Conservation (phyloP, 2,888 invertebrate genomes). For the Hyposoter dolosus region DNA sequence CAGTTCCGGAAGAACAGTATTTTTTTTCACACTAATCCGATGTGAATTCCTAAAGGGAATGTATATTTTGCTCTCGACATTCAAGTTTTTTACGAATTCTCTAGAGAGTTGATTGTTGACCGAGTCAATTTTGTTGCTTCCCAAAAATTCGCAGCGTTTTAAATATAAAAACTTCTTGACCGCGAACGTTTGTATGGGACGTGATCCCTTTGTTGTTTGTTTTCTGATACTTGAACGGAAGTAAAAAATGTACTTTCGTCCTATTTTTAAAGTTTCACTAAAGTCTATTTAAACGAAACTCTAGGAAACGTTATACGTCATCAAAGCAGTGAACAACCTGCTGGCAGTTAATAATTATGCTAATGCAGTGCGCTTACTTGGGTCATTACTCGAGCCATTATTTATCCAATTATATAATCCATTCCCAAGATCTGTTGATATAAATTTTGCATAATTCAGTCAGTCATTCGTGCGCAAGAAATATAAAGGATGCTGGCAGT, state of each 20-base stretch:
- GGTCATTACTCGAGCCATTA: slow-evolving; percentile 38
- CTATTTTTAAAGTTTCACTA: not conserved
- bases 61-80: not conserved
- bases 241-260: no score
- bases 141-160: not conserved
- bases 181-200: not conserved
- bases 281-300: not conserved
- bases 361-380: slow-evolving; percentile 16
- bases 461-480: not conserved
- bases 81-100: not conserved
- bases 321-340: not conserved
- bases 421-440: slow-evolving; percentile 26
- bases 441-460: slow-evolving; percentile 36
- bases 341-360: slow-evolving; percentile 47
- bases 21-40: not conserved
- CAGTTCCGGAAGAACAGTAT: not conserved
- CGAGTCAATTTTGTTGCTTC: not conserved
- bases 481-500: slow-evolving; percentile 13
- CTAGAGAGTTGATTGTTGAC: not conserved
- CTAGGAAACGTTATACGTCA: slow-evolving; percentile 7
- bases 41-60: not conserved
- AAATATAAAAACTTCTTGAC: not conserved
- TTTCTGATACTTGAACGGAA: not conserved
- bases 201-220: not conserved
- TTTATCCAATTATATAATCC: slow-evolving; percentile 52